Conservation (phyloP, 2,888 invertebrate genomes). For the Drosophila mayaguana region DNA sequence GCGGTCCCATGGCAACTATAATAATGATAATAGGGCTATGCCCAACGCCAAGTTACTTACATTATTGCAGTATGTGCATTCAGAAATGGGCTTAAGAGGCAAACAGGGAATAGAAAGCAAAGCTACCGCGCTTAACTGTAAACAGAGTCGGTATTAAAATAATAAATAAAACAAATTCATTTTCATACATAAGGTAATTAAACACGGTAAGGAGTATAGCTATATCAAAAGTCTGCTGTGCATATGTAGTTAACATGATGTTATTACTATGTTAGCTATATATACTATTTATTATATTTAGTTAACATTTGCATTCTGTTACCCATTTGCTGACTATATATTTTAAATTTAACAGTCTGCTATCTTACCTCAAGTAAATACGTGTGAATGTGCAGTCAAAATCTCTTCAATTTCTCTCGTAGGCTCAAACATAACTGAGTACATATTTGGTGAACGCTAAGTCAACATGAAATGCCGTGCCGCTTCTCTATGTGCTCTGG, state of each 20-base stretch:
- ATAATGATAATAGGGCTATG: not conserved
- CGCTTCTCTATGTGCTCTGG: conserved; percentile 10
- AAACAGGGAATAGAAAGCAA: not conserved
- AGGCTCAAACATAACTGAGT: conserved; percentile 17
- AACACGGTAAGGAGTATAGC: too few relatives aligned
- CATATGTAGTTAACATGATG: not conserved
- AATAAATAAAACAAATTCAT: too few relatives aligned
- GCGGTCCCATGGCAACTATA: not conserved
- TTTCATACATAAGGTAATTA: too few relatives aligned
- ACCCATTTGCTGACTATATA: too few relatives aligned
- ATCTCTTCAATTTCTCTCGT: conserved; percentile 8
- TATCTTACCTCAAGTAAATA: not conserved
- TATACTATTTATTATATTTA: too few relatives aligned
- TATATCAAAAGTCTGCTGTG: too few relatives aligned
- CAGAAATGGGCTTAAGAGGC: not conserved
- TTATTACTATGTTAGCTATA: not conserved
- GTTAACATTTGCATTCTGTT: too few relatives aligned
- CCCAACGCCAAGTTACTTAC: not conserved
- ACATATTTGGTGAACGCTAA: conserved; percentile 4
- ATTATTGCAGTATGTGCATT: not conserved
- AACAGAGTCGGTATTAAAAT: not conserved
- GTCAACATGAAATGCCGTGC: conserved; percentile 17
- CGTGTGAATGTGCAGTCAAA: conserved; percentile 8
- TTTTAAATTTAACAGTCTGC: not conserved
- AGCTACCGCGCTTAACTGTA: not conserved